Conservation (phyloP, 2,888 invertebrate species). For the Crepidodera aurea region DNA sequence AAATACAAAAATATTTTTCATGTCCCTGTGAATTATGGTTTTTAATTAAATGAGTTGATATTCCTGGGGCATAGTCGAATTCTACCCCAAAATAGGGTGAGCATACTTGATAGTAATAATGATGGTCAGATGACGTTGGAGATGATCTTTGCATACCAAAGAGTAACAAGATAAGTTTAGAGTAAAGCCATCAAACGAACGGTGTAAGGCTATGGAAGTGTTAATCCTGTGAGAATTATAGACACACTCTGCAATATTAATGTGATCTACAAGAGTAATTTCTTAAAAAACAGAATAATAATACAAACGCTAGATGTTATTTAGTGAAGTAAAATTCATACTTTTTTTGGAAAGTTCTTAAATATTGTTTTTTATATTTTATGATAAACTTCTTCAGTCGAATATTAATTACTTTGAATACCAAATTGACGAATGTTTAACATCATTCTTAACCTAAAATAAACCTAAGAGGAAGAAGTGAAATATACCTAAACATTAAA, state of each 20-base stretch:
- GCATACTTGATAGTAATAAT: slow-evolving; percentile 35
- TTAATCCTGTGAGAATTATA: slow-evolving; percentile 32
- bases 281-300: no score
- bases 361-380: no score
- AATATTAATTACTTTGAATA: no score
- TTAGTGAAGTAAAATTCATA: no score
- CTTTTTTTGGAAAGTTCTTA: no score
- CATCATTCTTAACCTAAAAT: no score
- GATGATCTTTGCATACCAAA: slow-evolving; percentile 40
- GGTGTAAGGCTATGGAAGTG: slow-evolving; percentile 22
- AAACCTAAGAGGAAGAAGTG: no score
- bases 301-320: no score
- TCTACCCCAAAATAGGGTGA: slow-evolving; percentile 7
- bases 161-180: slow-evolving; percentile 37
- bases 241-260: slow-evolving; percentile 28
- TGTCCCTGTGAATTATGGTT: neutral
- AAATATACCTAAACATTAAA: no score
- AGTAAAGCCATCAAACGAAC: slow-evolving; percentile 35
- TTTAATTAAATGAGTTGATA: slow-evolving; percentile 8
- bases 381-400: no score
- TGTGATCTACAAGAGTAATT: neutral
- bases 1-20: neutral
- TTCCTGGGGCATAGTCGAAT: neutral
- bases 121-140: slow-evolving; percentile 36
- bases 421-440: no score